A percentile compares a stretch with the other conserved stretches of the same genome.
Evolutionary conservation across 1,140 invertebrate genomes (phyloP).

Genomic region (Paracyclopina nana): DNA sequence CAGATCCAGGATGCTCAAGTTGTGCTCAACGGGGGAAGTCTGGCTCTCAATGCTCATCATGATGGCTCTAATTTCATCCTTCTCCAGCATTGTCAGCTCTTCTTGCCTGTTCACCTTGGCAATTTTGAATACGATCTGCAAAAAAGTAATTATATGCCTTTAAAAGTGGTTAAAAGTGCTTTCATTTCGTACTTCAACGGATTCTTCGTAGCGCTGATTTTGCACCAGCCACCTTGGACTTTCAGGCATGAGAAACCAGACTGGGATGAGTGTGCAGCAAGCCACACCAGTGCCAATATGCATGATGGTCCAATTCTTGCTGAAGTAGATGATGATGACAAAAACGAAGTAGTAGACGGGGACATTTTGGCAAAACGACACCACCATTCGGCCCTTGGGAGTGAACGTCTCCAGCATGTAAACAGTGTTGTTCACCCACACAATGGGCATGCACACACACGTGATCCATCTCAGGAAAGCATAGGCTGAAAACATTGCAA

Average conservation of each 20-base stretch:
- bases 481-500: background rate
- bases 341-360: background rate
- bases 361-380: background rate
- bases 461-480: background rate
- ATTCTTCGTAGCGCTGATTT: background rate
- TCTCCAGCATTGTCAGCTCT: no score
- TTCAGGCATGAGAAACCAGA: conserved; percentile 7
- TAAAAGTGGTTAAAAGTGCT: no score
- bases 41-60: no score
- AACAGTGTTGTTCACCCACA: background rate
- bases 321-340: background rate
- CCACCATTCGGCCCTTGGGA: background rate
- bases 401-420: background rate
- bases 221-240: background rate
- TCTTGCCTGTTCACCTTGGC: no score
- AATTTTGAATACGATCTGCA: no score
- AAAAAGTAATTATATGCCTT: no score
- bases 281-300: background rate
- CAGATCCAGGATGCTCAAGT: conserved; percentile 1
- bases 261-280: background rate
- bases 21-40: no score
- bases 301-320: background rate
- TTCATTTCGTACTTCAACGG: no score
- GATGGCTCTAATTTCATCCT: no score
- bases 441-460: background rate